A percentile compares a stretch with the other conserved stretches of the same genome.
These are phyloP conservation scores for Porites lutea DNA, from an alignment of 64 coral and sea anemone species.

Conservation along the genomic window DNA sequence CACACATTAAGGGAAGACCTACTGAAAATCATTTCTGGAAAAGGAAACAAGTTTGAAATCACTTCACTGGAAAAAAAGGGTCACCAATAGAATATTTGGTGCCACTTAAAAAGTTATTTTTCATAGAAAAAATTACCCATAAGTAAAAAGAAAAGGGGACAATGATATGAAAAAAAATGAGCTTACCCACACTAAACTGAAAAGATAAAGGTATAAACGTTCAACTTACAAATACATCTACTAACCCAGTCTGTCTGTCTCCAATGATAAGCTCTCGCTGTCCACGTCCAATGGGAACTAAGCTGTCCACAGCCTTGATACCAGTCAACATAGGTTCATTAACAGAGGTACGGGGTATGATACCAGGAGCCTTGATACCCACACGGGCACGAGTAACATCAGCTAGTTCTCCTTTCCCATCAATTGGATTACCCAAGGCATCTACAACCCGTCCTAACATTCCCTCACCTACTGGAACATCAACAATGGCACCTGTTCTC, in stretches of 20 bases:
- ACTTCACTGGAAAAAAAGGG: no score
- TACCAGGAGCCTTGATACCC: slow-evolving; percentile 97
- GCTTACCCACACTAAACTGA: not conserved
- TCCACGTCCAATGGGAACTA: slow-evolving; percentile 99
- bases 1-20: no score
- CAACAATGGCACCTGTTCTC: slow-evolving; percentile 99
- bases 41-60: no score
- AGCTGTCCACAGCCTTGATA: slow-evolving; percentile 99
- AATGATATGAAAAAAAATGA: no score
- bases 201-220: not conserved
- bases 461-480: slow-evolving; percentile 96
- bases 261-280: slow-evolving; percentile 99
- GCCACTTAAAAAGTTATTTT: no score
- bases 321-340: slow-evolving; percentile 99
- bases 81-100: no score
- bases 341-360: slow-evolving; percentile 98
- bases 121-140: no score
- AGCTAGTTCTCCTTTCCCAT: slow-evolving; percentile 86
- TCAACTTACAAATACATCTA: not conserved
- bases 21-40: no score
- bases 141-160: no score
- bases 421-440: slow-evolving; percentile 98
- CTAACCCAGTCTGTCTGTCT: slow-evolving; percentile 98
- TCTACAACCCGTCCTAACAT: slow-evolving; percentile 96
- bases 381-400: slow-evolving; percentile 74